These are phyloP conservation scores for Heterotilapia buettikoferi DNA, from an alignment of 2,113 vertebrate genomes.

Conservation along the genomic window DNA sequence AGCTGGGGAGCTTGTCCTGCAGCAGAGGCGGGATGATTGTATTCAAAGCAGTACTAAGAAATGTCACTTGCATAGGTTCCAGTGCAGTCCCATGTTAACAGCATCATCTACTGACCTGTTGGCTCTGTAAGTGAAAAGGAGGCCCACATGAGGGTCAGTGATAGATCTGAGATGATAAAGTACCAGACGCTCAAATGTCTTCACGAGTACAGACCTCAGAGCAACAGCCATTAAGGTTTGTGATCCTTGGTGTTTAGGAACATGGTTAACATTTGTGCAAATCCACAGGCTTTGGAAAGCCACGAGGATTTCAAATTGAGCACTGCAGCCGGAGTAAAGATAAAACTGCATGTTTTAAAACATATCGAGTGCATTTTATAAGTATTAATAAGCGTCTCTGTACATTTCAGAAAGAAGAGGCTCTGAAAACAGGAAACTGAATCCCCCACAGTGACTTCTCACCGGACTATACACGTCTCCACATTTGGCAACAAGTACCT, in stretches of 20 bases:
- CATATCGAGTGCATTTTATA: background rate
- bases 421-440: conserved; percentile 38
- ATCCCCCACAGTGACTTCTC: background rate
- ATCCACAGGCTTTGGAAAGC: background rate
- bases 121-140: background rate
- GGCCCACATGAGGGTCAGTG: background rate
- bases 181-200: background rate
- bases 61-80: background rate
- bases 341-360: background rate
- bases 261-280: background rate
- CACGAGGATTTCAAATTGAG: background rate
- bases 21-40: background rate
- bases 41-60: background rate
- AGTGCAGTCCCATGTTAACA: background rate
- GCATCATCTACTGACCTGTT: background rate
- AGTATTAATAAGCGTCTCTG: background rate
- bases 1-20: background rate
- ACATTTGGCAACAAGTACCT: background rate
- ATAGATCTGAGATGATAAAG: background rate
- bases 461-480: background rate
- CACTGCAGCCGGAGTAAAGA: background rate
- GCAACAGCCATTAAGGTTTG: background rate
- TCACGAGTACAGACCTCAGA: background rate
- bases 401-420: conserved; percentile 66
- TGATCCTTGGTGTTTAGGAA: background rate